phyloP scores from a whole-genome alignment of 2,888 invertebrate genomes.

The Orchestes rusci region DNA sequence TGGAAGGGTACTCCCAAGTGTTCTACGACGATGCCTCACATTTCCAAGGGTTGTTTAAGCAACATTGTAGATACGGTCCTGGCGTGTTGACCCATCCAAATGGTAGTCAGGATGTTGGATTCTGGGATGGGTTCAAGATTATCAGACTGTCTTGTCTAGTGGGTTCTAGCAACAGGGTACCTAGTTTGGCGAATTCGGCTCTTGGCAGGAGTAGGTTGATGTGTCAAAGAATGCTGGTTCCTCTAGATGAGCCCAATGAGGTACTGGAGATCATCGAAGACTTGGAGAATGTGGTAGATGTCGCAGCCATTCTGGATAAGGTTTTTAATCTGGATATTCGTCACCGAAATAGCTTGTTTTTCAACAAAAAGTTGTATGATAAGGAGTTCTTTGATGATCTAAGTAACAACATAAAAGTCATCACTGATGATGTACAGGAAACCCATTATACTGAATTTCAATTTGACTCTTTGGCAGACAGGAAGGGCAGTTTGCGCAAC shows the following conservation, averaged over 20 bases:
- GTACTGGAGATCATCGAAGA: constrained; percentile 11
- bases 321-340: constrained; percentile 34
- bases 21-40: constrained; percentile 47
- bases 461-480: too few relatives aligned
- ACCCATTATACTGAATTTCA: background rate
- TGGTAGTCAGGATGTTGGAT: constrained; percentile 48
- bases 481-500: constrained; percentile 2
- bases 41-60: constrained; percentile 47
- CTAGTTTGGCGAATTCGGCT: constrained; percentile 32
- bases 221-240: constrained; percentile 35
- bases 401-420: constrained; percentile 35
- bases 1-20: constrained; percentile 48
- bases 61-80: constrained; percentile 52
- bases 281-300: constrained; percentile 27
- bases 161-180: constrained; percentile 30
- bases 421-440: constrained; percentile 5
- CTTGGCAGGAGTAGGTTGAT: constrained; percentile 35
- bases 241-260: constrained; percentile 25
- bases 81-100: constrained; percentile 46
- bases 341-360: constrained; percentile 36
- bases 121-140: constrained; percentile 49
- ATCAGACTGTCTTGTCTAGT: constrained; percentile 40
- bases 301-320: constrained; percentile 24
- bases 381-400: constrained; percentile 30
- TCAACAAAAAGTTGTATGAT: constrained; percentile 34